phyloP scores from a whole-genome alignment of 1,140 invertebrate species.

The Pachyrhynchus sulphureomaculatus region DNA sequence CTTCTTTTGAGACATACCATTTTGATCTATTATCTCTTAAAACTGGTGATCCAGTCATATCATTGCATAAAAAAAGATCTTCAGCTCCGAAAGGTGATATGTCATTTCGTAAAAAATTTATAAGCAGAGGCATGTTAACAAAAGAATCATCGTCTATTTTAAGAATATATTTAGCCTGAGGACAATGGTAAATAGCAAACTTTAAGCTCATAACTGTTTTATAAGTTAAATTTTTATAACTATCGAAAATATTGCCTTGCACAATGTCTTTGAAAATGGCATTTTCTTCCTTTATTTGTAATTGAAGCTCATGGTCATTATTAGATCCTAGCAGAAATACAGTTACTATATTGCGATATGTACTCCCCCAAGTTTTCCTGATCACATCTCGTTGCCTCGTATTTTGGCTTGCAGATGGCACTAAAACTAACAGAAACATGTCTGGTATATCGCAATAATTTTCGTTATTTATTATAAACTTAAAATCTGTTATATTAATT shows the following conservation, averaged over 20 bases:
- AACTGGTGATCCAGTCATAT: slow-evolving; percentile 52
- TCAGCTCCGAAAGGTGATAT: slow-evolving; percentile 54
- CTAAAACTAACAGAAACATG: slow-evolving; percentile 60
- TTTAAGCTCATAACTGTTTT: slow-evolving; percentile 83
- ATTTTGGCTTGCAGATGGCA: slow-evolving; percentile 68
- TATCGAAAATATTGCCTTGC: slow-evolving; percentile 75
- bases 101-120: slow-evolving; percentile 60
- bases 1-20: slow-evolving; percentile 70
- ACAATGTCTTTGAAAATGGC: slow-evolving; percentile 67
- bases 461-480: background rate
- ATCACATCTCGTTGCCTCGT: slow-evolving; percentile 61
- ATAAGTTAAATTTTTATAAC: slow-evolving; percentile 82
- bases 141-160: slow-evolving; percentile 81
- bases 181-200: slow-evolving; percentile 71
- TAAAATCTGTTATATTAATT: background rate
- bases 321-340: slow-evolving; percentile 71
- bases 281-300: slow-evolving; percentile 62
- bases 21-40: slow-evolving; percentile 70
- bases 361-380: slow-evolving; percentile 67
- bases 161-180: slow-evolving; percentile 67
- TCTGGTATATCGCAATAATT: background rate
- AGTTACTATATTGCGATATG: slow-evolving; percentile 43
- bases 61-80: slow-evolving; percentile 60
- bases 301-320: slow-evolving; percentile 49
- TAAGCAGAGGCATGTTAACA: slow-evolving; percentile 66